These are phyloP conservation scores for Tokudaia muenninki DNA, from an alignment of 2,797 vertebrate genomes.

Conservation along the genomic window DNA sequence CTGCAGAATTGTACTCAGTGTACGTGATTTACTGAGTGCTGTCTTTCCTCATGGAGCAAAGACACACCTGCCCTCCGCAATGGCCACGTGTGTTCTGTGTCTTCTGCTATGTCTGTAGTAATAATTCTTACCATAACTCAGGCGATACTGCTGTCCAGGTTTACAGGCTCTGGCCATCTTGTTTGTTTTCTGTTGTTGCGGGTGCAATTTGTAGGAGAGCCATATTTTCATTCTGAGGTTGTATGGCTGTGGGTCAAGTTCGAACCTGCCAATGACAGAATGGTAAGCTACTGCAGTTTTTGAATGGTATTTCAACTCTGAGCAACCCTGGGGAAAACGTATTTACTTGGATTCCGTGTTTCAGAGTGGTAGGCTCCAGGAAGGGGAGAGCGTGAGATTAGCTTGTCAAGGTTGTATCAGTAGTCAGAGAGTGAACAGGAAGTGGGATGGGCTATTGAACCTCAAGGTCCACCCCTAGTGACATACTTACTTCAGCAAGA, in stretches of 20 bases:
- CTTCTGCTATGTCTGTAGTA: not conserved
- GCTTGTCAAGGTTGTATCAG: too few species aligned
- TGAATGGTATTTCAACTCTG: not conserved
- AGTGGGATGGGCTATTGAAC: not conserved
- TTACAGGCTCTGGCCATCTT: not conserved
- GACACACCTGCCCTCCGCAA: not conserved
- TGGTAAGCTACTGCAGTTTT: too few species aligned
- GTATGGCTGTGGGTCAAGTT: not conserved
- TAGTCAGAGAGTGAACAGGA: not conserved
- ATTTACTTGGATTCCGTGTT: not conserved
- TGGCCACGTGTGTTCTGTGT: not conserved
- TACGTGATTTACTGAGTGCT: rapidly evolving
- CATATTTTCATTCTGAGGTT: not conserved
- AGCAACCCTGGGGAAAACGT: not conserved
- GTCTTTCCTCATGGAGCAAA: not conserved
- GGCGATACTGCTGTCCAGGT: not conserved
- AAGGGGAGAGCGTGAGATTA: not conserved
- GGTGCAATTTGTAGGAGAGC: not conserved
- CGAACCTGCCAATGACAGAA: not conserved
- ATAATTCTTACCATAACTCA: not conserved
- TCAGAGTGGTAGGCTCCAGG: not conserved
- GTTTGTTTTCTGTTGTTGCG: not conserved
- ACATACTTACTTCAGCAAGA: not conserved
- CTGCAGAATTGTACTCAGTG: too few species aligned
- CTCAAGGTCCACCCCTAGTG: not conserved